Conservation (phyloP, 2,888 invertebrate genomes). For the Lasioglossum leucozonium region DNA sequence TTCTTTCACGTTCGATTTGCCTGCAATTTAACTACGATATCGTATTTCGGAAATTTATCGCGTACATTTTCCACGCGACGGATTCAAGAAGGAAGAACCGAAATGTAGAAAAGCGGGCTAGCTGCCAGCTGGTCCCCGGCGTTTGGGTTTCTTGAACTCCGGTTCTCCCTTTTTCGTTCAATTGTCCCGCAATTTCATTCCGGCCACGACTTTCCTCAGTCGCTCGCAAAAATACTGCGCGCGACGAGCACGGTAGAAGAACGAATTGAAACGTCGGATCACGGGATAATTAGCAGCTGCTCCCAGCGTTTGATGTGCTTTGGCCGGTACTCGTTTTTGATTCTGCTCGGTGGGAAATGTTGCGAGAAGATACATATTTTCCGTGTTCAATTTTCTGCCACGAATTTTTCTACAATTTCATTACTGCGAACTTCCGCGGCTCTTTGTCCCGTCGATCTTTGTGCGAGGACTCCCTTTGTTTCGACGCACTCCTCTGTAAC, state of each 20-base stretch:
- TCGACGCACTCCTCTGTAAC: background rate
- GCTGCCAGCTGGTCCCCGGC: background rate
- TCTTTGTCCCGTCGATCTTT: slow-evolving; percentile 3
- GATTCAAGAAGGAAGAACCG: background rate
- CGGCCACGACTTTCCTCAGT: background rate
- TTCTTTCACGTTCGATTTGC: background rate
- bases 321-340: background rate
- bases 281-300: background rate
- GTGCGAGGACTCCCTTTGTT: slow-evolving; percentile 1
- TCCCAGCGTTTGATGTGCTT: background rate
- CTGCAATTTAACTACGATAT: background rate
- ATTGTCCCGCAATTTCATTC: background rate
- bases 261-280: background rate
- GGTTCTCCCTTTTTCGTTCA: background rate
- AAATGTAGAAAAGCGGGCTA: background rate
- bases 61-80: background rate
- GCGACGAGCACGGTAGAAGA: background rate
- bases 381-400: background rate
- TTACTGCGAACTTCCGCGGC: background rate
- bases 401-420: background rate
- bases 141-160: background rate
- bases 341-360: background rate
- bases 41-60: background rate
- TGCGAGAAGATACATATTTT: background rate
- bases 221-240: background rate